Percentiles rank a stretch among this genome's conserved stretches.
Evolutionary conservation across 2,888 invertebrate genomes (phyloP).

Genomic region (Drosophila picticornis): DNA sequence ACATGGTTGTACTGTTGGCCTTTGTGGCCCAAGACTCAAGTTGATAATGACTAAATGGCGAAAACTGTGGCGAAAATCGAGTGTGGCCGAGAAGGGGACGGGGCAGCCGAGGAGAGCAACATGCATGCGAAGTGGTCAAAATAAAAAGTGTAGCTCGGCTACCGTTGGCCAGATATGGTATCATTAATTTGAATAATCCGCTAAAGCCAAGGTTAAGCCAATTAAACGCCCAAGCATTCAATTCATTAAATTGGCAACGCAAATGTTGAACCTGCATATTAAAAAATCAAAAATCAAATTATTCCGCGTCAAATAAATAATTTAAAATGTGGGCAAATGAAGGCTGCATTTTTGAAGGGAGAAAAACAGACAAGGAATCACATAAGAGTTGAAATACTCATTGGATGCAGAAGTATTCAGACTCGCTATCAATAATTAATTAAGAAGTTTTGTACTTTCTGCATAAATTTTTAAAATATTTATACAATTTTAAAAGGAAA

Average conservation of each 20-base stretch:
- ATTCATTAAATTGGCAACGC: conserved; percentile 21
- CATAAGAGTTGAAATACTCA: neutral
- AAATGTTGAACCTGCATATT: conserved; percentile 22
- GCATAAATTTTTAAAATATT: neutral
- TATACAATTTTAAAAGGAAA: neutral
- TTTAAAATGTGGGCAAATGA: neutral
- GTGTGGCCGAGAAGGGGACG: neutral
- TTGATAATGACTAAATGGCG: conserved; percentile 35
- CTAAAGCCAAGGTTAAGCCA: conserved; percentile 54
- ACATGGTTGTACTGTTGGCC: conserved; percentile 30
- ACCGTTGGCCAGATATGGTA: conserved; percentile 21
- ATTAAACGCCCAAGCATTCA: conserved; percentile 48
- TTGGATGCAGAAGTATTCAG: neutral
- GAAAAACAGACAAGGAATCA: neutral
- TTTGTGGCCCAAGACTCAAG: conserved; percentile 16
- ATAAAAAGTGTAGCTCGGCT: conserved; percentile 16
- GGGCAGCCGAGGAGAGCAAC: neutral
- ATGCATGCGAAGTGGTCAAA: conserved; percentile 8
- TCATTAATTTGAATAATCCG: conserved; percentile 60
- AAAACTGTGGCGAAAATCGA: conserved; percentile 41
- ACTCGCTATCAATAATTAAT: no score
- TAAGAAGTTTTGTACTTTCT: no score
- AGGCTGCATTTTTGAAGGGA: neutral
- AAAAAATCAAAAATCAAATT: conserved; percentile 27
- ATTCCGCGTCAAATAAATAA: conserved; percentile 5